Evolutionary conservation across 1,140 invertebrate species (phyloP).

Genomic region (Philopotamus ludificatus): DNA sequence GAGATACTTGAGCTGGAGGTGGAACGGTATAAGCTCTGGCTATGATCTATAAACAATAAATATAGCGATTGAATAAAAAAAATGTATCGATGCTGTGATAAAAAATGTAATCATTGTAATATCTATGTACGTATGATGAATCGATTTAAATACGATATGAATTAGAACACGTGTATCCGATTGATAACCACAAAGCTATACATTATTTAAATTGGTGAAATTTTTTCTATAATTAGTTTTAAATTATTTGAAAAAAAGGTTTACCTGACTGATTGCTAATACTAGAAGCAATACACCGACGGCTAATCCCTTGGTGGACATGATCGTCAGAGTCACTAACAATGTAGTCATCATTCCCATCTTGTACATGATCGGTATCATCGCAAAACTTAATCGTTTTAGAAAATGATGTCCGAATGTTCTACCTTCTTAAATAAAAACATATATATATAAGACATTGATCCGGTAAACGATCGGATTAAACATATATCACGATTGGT

Average conservation of each 20-base stretch:
- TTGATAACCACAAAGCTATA: too few relatives aligned
- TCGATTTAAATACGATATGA: too few relatives aligned
- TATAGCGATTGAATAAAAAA: slow-evolving; percentile 22
- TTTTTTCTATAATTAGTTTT: too few relatives aligned
- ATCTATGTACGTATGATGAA: too few relatives aligned
- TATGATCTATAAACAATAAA: slow-evolving; percentile 48
- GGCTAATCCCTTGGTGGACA: slow-evolving; percentile 63
- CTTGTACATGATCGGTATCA: slow-evolving; percentile 61
- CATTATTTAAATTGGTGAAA: too few relatives aligned
- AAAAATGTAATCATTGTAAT: background rate
- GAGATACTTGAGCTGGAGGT: slow-evolving; percentile 42
- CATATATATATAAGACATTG: background rate
- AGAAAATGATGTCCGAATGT: slow-evolving; percentile 62
- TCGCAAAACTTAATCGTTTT: slow-evolving; percentile 60
- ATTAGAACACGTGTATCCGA: too few relatives aligned
- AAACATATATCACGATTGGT: background rate
- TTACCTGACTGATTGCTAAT: slow-evolving; percentile 53
- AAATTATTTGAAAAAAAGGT: too few relatives aligned
- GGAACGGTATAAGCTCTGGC: slow-evolving; percentile 47
- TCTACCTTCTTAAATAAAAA: slow-evolving; percentile 44
- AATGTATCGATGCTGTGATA: background rate
- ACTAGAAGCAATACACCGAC: slow-evolving; percentile 56
- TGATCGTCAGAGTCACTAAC: slow-evolving; percentile 59
- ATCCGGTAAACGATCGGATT: background rate
- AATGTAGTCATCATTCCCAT: slow-evolving; percentile 61